These are phyloP conservation scores for Drosophila yakuba DNA, from an alignment of 1,140 invertebrate genomes.

Conservation along the genomic window DNA sequence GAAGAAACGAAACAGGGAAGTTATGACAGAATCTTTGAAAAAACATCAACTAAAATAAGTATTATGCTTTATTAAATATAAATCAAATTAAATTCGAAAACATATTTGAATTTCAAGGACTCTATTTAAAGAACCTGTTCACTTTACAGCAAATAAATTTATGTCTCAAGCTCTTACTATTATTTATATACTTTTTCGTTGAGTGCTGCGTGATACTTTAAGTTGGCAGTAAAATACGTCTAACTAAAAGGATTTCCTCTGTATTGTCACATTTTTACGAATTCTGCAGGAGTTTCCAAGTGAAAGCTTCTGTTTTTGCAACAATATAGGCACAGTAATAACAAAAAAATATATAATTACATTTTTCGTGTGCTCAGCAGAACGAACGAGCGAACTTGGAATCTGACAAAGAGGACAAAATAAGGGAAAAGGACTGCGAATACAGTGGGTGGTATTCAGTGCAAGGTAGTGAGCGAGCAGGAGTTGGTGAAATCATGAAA, in stretches of 20 bases:
- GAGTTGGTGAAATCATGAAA: constrained; percentile 73
- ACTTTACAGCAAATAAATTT: too few species aligned
- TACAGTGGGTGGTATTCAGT: background rate
- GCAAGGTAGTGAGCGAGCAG: background rate
- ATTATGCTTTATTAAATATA: too few species aligned
- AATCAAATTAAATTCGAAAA: too few species aligned
- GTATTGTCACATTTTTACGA: constrained; percentile 10
- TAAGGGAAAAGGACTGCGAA: constrained; percentile 1
- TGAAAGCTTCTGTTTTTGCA: constrained; percentile 31
- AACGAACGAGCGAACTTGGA: constrained; percentile 58
- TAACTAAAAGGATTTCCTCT: background rate
- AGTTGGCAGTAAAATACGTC: background rate
- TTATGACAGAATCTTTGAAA: background rate
- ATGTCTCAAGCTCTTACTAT: background rate
- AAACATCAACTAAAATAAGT: background rate
- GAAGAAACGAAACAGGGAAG: background rate
- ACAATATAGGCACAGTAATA: constrained; percentile 13
- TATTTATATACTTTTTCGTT: background rate
- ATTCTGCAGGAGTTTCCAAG: constrained; percentile 25
- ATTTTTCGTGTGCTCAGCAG: constrained; percentile 66
- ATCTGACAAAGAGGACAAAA: constrained; percentile 33
- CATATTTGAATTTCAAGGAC: too few species aligned
- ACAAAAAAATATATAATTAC: constrained; percentile 60
- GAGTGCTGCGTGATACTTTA: background rate
- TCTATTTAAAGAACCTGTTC: too few species aligned